Percentiles rank a stretch among this genome's conserved stretches.
Evolutionary conservation across 2,797 vertebrate genomes (phyloP).

Genomic region (Acanthurus tractus): DNA sequence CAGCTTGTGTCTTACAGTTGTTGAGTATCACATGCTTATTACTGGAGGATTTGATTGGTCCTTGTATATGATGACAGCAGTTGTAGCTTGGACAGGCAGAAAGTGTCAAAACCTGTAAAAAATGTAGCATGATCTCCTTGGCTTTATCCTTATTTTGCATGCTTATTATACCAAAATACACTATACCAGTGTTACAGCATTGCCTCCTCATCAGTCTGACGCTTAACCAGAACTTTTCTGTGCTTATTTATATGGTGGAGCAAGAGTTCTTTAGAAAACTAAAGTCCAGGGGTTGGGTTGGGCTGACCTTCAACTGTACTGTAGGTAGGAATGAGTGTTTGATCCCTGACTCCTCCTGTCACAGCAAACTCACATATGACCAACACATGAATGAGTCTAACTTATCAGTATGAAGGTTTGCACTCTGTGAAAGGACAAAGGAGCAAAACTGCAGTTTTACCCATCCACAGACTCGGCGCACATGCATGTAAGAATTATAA

Average conservation of each 20-base stretch:
- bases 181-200: not conserved
- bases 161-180: not conserved
- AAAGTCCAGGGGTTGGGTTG: no score
- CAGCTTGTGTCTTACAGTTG: not conserved
- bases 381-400: not conserved
- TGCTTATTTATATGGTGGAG: not conserved
- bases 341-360: not conserved
- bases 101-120: not conserved
- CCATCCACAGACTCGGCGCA: not conserved
- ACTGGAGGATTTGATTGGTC: not conserved
- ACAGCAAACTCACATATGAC: not conserved
- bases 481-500: not conserved
- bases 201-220: not conserved
- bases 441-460: not conserved
- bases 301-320: not conserved
- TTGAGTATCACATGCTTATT: not conserved
- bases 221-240: not conserved
- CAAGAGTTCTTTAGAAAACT: not conserved
- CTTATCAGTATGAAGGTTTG: not conserved
- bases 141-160: not conserved
- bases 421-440: not conserved
- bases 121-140: not conserved
- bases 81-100: constrained; percentile 1
- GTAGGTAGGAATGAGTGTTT: not conserved
- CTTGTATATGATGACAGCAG: not conserved